Percentiles rank a stretch among this genome's conserved stretches.
These are phyloP conservation scores for Trachurus trachurus DNA, from an alignment of 2,797 vertebrate genomes.

Conservation along the genomic window DNA sequence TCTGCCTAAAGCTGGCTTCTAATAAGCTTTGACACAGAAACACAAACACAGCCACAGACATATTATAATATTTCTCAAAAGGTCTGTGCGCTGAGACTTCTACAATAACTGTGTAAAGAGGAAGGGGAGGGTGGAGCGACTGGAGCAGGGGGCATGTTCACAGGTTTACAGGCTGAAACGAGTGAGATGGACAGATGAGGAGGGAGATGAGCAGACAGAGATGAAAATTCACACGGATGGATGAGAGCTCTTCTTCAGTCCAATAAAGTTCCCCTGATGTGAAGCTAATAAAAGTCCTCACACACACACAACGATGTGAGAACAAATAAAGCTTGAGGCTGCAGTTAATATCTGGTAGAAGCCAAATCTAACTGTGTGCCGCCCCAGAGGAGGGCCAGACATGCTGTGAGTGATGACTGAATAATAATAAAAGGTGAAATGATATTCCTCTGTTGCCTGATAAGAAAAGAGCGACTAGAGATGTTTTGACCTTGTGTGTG, in stretches of 20 bases:
- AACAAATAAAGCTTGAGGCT: conserved; percentile 17
- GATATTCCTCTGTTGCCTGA: not conserved
- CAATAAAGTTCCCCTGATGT: not conserved
- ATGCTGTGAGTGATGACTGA: not conserved
- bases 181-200: not conserved
- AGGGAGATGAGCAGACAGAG: not conserved
- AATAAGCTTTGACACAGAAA: conserved; percentile 10
- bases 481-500: not conserved
- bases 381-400: not conserved
- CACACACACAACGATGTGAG: conserved; percentile 13
- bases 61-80: not conserved
- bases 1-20: not conserved
- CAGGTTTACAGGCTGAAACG: not conserved
- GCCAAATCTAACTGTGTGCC: not conserved
- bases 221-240: conserved; percentile 2
- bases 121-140: not conserved
- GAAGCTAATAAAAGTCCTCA: conserved; percentile 17
- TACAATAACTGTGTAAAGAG: not conserved
- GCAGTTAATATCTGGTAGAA: conserved; percentile 5
- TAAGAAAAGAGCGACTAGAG: not conserved
- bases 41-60: conserved; percentile 4
- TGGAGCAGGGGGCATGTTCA: not conserved
- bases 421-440: conserved; percentile 3
- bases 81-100: not conserved
- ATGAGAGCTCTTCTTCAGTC: not conserved